Percentiles rank a stretch among this genome's conserved stretches.
Conservation (phyloP, 2,888 invertebrate genomes). For the Synanthedon myopaeformis region DNA sequence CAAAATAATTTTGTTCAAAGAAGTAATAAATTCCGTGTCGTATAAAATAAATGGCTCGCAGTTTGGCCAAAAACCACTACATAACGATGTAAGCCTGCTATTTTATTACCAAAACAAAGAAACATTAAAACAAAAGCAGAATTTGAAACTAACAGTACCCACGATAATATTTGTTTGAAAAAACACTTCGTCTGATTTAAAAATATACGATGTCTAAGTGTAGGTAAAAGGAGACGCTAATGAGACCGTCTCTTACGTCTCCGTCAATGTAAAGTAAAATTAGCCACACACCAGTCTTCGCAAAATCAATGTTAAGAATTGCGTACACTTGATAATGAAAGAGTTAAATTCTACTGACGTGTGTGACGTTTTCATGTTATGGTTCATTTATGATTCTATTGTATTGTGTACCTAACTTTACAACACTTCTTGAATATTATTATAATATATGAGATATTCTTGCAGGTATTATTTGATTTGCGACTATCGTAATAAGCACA, state of each 20-base stretch:
- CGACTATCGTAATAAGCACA: background rate
- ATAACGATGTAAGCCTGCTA: constrained; percentile 6
- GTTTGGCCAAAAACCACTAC: constrained; percentile 13
- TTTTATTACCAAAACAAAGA: constrained; percentile 13
- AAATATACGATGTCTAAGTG: constrained; percentile 43
- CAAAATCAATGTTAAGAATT: constrained; percentile 19
- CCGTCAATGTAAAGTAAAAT: constrained; percentile 19
- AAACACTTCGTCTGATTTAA: constrained; percentile 12
- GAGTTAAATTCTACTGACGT: constrained; percentile 8
- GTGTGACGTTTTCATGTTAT: constrained; percentile 4
- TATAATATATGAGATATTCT: too few species aligned
- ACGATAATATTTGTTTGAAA: background rate
- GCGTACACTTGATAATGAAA: constrained; percentile 9
- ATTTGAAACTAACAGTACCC: background rate
- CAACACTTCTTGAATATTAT: too few species aligned
- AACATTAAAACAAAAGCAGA: constrained; percentile 4
- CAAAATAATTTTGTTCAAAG: constrained; percentile 6
- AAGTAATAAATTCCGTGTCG: constrained; percentile 3
- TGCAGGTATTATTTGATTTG: too few species aligned
- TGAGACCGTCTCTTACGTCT: constrained; percentile 23
- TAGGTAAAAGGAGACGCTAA: constrained; percentile 49
- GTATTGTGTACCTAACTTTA: background rate
- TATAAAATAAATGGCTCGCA: background rate
- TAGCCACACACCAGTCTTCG: constrained; percentile 25
- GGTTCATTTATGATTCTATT: background rate